These are phyloP conservation scores for Microtus montanus DNA, from an alignment of 2,113 vertebrate species.

Conservation along the genomic window DNA sequence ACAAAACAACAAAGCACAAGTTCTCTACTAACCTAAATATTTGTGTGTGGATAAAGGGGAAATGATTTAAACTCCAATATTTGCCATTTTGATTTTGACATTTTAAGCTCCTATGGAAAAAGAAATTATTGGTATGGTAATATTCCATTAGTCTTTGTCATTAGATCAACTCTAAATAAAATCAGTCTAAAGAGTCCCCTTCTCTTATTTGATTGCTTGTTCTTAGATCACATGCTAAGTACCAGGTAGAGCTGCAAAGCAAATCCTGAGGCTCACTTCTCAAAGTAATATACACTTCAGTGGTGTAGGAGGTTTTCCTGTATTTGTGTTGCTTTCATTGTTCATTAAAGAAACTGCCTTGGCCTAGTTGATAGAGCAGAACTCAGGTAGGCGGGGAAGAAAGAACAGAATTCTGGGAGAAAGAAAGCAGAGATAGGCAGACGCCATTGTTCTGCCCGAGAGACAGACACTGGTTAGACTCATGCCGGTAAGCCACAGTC, in stretches of 20 bases:
- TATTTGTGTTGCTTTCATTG: too few relatives aligned
- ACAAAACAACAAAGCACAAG: neutral
- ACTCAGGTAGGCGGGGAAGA: too few relatives aligned
- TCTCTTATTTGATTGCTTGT: neutral
- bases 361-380: too few relatives aligned
- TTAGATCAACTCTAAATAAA: constrained; percentile 26
- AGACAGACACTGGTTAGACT: too few relatives aligned
- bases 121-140: neutral
- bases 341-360: too few relatives aligned
- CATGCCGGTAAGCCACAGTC: too few relatives aligned
- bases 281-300: neutral
- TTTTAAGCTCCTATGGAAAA: constrained; percentile 43
- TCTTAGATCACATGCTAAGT: neutral
- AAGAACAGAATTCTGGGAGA: too few relatives aligned
- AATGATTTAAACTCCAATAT: neutral
- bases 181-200: neutral
- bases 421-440: too few relatives aligned
- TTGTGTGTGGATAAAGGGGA: neutral
- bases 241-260: neutral
- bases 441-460: too few relatives aligned
- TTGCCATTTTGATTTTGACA: neutral
- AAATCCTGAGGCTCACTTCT: neutral
- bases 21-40: neutral
- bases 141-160: neutral
- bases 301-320: too few relatives aligned